Base-by-base conservation (phyloP, 2,888 invertebrate genomes). In the Carabus problematicus region DNA sequence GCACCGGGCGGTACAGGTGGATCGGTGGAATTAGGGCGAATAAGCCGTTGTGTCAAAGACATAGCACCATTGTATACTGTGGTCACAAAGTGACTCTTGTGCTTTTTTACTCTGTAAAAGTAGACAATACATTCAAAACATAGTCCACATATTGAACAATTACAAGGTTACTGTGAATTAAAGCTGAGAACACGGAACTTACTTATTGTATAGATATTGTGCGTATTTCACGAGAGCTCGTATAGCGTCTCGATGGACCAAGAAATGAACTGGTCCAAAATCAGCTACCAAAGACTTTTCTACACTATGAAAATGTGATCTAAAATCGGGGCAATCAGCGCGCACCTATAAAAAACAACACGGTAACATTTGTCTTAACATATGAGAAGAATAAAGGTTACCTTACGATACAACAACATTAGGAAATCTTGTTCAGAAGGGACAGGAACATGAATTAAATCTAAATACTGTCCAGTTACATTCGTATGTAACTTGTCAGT, bases 281-380 rank as follows among this genome's bases (percentile, higher is more conserved):
- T 92, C 91, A 0, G 91, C 83, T 49, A 92, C 90, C 60, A 93
- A 79, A 0, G 91, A 90, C 71, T 91, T 91, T 79, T 93, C 93
- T 49, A 93, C 91, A 76, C 88, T 91, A 78, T 91, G 91, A 79
- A 93, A 94, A 76, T 91, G 89, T 0, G 88, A 86, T 76, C 89
- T 88, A 81, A 93, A 94, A 79, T 94, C 94, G 0, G 93, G 93
- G 79, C 94, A 94, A 75, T 89, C 88, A 0, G 92, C 90, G 55
- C 88, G 87, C 0, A 93, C 92, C 92, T 92, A 75, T 0, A 79
- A 78, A 71, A 74, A 62, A 52, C 8, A 71, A 58, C 60, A 40
- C 11, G 3, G 19, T 66, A 52, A 52, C 43, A 56, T 64, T 64
- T 18, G 40, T 14, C 12, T 19, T 47, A 11, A 47, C 12, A 47